Evolutionary conservation across 2,113 vertebrate genomes (phyloP), one percentile per base, ranked within the genome.

Genomic region (Rhynchomys soricoides): DNA sequence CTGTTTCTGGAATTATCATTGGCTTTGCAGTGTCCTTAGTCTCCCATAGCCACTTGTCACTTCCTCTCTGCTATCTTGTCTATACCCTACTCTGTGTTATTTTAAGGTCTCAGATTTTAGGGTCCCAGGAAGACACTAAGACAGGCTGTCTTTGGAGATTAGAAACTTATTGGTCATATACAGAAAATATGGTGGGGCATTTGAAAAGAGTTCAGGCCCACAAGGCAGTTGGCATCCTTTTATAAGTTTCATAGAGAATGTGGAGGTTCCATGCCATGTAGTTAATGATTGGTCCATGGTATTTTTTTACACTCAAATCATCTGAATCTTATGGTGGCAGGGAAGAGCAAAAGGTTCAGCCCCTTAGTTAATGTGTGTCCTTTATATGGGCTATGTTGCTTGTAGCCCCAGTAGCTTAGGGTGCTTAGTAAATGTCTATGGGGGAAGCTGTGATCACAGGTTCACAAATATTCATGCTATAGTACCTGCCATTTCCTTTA

Each of bases 31-130:
- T 31, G 15, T 40, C 31, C 43, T 71, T 13, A 26, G n/a, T 92
- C 40, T 68, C 11, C 26, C 11, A 1, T 5, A 81, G 45, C 16
- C 71, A 26, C 9, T 78, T 62, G 66, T 52, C 13, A 6, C 66
- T 92, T 94, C 77, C 40, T 95, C 59, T 93, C 57, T 1, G 26
- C 34, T 88, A 70, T 86, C 78, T 81, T 59, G 68, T 57, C 62
- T 48, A 4, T 43, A 37, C 37, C 52, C 43, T 50, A 57, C 8
- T 68, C 71, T 40, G 6, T 66, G 59, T 71, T n/a, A 45, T 88
- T 37, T 89, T 66, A 45, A 66, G 43, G 43, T 21, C 40, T 86
- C 43, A 86, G 40, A 48, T 55, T 86, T 66, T 40, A 22, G 59
- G 29, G 82, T 86, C 8, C 40, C 9, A 66, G 43, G 66, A 86